Base-by-base conservation (phyloP, 2,888 invertebrate species). In the Apeira syringaria region DNA sequence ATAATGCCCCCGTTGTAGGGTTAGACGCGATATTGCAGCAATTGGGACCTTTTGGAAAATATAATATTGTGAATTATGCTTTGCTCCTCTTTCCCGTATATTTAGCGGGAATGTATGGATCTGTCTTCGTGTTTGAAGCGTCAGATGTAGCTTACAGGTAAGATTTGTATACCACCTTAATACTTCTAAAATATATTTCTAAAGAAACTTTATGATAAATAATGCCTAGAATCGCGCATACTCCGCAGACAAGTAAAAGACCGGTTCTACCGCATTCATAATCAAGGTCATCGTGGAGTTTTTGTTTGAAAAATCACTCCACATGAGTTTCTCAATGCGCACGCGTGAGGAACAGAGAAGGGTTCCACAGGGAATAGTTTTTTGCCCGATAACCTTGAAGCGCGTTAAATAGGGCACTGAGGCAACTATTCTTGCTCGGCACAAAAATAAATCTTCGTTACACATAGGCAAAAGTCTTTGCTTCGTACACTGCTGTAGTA, bases 61-160 rank as follows among this genome's bases (percentile, higher is more conserved):
- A 78, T 49, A 87, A 88, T 27, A 57, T 89, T 7, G 55, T 86
- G 47, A 88, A 87, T 44, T 89, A 86, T 74, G 80, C 80, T 0
- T 58, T 89, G 6, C 58, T 83, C 1, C 51, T 89, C 12, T 82
- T 85, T 28, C 88, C 88, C 0, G 81, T 87, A 22, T 86, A 68
- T 65, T 73, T 88, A 64, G 83, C 88, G 50, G 88, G 87, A 64
- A 80, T 88, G 77, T 88, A 71, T 38, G 88, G 84, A 26, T 78
- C 82, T 0, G 76, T 80, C 1, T 89, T 69, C 35, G 77, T 88
- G n/a, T 89, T 88, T 40, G 88, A 89, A 60, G 87, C 88, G 0
- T 51, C 78, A 0, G 82, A 86, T 53, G 70, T 88, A 12, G 50
- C 57, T 34, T 87, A 88, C 61, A 79, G 88, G 88, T 87, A 49